These are phyloP conservation scores for Notamacropus eugenii DNA, from an alignment of 2,797 vertebrate species.

Conservation along the genomic window DNA sequence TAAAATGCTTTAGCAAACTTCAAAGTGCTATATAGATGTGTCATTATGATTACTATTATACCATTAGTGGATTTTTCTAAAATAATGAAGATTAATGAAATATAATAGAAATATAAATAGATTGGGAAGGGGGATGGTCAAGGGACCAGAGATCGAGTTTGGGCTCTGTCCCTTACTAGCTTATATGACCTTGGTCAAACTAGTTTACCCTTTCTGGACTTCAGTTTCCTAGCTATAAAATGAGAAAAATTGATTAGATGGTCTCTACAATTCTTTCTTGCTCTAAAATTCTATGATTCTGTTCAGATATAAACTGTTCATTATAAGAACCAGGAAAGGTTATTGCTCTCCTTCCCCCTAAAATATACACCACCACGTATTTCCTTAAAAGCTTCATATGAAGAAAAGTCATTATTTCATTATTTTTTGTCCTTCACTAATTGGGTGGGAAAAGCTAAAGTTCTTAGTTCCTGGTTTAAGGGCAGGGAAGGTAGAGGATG, in stretches of 20 bases:
- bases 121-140: neutral
- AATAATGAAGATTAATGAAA: neutral
- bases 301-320: neutral
- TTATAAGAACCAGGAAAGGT: constrained; percentile 17
- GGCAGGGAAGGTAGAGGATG: neutral
- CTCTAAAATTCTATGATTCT: neutral
- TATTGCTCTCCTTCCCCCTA: constrained; percentile 27
- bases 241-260: neutral
- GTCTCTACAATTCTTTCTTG: neutral
- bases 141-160: neutral
- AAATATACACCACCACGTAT: neutral
- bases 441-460: neutral
- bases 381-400: neutral
- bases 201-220: neutral
- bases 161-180: neutral
- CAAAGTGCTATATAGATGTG: neutral
- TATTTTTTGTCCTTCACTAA: constrained; percentile 23
- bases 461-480: constrained; percentile 19
- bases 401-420: neutral
- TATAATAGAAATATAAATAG: neutral
- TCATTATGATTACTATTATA: neutral
- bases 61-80: neutral
- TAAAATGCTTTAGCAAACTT: neutral
- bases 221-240: neutral
- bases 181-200: neutral